Percentiles rank a stretch among this genome's conserved stretches.
Evolutionary conservation across 1,140 invertebrate genomes (phyloP).

Genomic region (Leptopilina boulardi): DNA sequence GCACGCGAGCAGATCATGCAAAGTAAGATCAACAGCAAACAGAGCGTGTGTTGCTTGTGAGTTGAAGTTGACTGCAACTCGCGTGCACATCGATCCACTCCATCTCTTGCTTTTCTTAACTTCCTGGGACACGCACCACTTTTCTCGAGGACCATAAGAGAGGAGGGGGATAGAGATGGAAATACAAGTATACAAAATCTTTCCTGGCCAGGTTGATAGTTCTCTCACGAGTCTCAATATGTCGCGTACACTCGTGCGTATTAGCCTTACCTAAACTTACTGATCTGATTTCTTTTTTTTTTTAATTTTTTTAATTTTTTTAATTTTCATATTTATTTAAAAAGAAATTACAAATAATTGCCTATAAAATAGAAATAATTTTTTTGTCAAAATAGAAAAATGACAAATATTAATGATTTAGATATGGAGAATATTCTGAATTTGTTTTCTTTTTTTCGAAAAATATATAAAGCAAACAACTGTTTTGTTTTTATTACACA

Average conservation of each 20-base stretch:
- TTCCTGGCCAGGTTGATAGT: slow-evolving; percentile 53
- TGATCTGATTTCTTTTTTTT: neutral
- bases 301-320: neutral
- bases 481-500: neutral
- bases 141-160: slow-evolving; percentile 55
- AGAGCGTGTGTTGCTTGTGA: slow-evolving; percentile 50
- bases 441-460: neutral
- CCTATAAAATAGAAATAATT: neutral
- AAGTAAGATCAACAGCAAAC: slow-evolving; percentile 56
- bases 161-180: slow-evolving; percentile 41
- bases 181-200: slow-evolving; percentile 44
- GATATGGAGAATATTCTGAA: no score
- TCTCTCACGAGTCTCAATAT: slow-evolving; percentile 52
- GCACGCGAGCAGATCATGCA: slow-evolving; percentile 54
- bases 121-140: slow-evolving; percentile 59
- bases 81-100: slow-evolving; percentile 62
- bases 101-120: slow-evolving; percentile 50
- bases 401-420: no score
- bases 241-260: slow-evolving; percentile 44
- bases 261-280: slow-evolving; percentile 42
- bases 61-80: slow-evolving; percentile 47
- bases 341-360: neutral
- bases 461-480: neutral
- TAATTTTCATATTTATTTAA: no score
- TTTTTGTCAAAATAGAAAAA: no score